Evolutionary conservation across 2,888 invertebrate genomes (phyloP).

Genomic region (Ophioninae sp.): DNA sequence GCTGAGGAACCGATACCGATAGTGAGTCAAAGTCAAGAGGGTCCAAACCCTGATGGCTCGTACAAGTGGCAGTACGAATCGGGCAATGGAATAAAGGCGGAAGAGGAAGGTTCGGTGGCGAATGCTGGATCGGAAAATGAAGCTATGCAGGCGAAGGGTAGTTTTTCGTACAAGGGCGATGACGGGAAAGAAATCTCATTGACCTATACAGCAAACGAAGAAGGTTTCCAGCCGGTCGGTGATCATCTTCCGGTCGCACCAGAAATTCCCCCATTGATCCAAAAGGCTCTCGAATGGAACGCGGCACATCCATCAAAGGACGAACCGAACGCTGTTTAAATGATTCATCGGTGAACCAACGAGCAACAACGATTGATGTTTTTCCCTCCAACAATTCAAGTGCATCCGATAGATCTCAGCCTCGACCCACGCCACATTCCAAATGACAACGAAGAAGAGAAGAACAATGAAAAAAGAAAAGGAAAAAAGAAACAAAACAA

Average conservation of each 20-base stretch:
- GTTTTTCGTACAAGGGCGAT: constrained; percentile 78
- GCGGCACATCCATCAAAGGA: constrained; percentile 72
- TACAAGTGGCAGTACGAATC: constrained; percentile 80
- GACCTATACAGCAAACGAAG: constrained; percentile 79
- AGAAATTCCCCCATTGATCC: constrained; percentile 78
- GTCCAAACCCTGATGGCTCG: constrained; percentile 78
- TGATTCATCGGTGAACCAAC: constrained; percentile 3
- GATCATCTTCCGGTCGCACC: constrained; percentile 80
- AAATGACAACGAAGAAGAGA: constrained; percentile 49
- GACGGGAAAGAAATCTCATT: constrained; percentile 78
- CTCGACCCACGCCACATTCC: constrained; percentile 53
- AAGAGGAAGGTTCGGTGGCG: constrained; percentile 78
- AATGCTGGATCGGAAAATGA: constrained; percentile 76
- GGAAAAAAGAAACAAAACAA: constrained; percentile 8
- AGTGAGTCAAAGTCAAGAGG: constrained; percentile 74
- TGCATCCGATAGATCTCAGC: constrained; percentile 55
- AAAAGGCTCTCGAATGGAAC: constrained; percentile 76
- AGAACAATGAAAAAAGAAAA: constrained; percentile 35
- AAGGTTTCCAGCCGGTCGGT: constrained; percentile 80
- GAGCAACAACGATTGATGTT: constrained; percentile 2
- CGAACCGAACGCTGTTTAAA: constrained; percentile 56
- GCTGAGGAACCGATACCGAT: constrained; percentile 75
- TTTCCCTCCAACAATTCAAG: constrained; percentile 10
- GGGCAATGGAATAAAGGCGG: constrained; percentile 80
- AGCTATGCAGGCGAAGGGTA: constrained; percentile 77